phyloP scores from a whole-genome alignment of 1,140 invertebrate genomes.

The Drosophila sp. region DNA sequence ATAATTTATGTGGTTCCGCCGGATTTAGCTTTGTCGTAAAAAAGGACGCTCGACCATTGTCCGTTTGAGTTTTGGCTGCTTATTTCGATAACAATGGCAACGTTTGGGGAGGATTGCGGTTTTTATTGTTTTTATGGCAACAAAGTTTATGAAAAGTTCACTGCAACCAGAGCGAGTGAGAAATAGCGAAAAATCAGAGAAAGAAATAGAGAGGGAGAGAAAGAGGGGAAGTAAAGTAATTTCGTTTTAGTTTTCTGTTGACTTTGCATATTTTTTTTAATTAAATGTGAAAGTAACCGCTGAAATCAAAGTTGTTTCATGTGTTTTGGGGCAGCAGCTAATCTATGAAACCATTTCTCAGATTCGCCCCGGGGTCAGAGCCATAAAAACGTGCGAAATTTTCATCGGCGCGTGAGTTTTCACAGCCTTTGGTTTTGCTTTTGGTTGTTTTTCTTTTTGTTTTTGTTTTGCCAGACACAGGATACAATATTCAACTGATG shows the following conservation, averaged over 20 bases:
- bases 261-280: conserved; percentile 84
- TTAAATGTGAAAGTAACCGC: conserved; percentile 66
- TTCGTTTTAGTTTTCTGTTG: conserved; percentile 80
- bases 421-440: conserved; percentile 65
- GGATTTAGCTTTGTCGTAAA: conserved; percentile 82
- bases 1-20: conserved; percentile 84
- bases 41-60: conserved; percentile 77
- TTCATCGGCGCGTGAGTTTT: conserved; percentile 74
- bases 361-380: conserved; percentile 11
- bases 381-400: conserved; percentile 84
- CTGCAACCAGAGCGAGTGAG: not conserved
- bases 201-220: not conserved
- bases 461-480: conserved; percentile 59
- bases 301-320: conserved; percentile 63
- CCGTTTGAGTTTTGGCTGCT: conserved; percentile 61
- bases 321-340: conserved; percentile 44
- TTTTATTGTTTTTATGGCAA: conserved; percentile 84
- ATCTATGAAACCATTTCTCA: conserved; percentile 69
- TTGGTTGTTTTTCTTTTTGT: too few species aligned
- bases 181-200: not conserved
- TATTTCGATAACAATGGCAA: conserved; percentile 78
- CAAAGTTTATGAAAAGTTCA: conserved; percentile 79
- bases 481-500: conserved; percentile 51
- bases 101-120: conserved; percentile 64
- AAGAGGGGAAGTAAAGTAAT: conserved; percentile 29